A percentile compares a stretch with the other conserved stretches of the same genome.
phyloP scores from a whole-genome alignment of 2,113 vertebrate species.

The Isichthys henryi region DNA sequence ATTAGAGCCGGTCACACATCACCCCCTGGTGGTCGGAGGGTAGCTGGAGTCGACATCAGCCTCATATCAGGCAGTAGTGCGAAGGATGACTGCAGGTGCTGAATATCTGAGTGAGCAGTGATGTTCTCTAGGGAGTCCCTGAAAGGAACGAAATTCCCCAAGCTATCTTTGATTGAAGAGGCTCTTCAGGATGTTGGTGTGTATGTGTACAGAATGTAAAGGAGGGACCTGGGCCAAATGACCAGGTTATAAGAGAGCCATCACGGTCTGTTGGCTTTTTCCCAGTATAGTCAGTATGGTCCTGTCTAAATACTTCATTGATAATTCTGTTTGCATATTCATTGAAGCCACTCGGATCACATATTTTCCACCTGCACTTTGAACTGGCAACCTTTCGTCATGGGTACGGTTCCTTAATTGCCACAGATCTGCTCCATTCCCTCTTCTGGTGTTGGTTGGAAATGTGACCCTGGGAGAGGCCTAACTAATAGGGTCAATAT shows the following conservation, averaged over 20 bases:
- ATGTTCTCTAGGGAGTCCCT: not conserved
- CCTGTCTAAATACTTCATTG: not conserved
- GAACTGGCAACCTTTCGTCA: not conserved
- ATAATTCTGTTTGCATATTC: not conserved
- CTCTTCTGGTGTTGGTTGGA: not conserved
- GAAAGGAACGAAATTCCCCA: not conserved
- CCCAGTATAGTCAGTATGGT: not conserved
- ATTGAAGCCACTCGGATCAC: not conserved
- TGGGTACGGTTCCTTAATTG: not conserved
- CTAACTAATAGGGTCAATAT: not conserved
- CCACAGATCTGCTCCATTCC: not conserved
- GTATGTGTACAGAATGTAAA: not conserved
- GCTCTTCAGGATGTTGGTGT: not conserved
- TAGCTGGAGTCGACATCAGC: not conserved
- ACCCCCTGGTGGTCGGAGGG: slow-evolving; percentile 52
- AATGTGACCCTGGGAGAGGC: not conserved
- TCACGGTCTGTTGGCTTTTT: not conserved
- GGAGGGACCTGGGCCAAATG: not conserved
- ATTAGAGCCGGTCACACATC: slow-evolving; percentile 57
- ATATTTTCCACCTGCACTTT: not conserved
- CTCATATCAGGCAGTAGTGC: not conserved
- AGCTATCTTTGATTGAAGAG: not conserved
- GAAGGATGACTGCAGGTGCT: not conserved
- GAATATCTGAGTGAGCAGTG: not conserved
- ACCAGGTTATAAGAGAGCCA: not conserved